A percentile compares a stretch with the other conserved stretches of the same genome.
Conservation (phyloP, 2,113 vertebrate species). For the Ophiodon elongatus region DNA sequence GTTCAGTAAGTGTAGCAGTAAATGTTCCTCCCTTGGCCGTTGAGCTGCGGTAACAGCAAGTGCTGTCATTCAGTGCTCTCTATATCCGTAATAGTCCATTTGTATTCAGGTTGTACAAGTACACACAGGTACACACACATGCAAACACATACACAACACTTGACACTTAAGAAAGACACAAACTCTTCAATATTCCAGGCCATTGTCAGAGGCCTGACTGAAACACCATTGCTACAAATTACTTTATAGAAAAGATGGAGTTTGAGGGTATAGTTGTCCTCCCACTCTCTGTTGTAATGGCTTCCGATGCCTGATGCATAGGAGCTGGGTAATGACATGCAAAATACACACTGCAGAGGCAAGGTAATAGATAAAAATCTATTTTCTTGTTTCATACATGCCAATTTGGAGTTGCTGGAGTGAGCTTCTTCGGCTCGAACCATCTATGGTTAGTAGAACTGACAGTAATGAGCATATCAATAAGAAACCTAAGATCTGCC, state of each 20-base stretch:
- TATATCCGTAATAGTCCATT: slow-evolving; percentile 57
- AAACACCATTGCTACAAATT: slow-evolving; percentile 55
- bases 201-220: slow-evolving; percentile 45
- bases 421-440: slow-evolving; percentile 42
- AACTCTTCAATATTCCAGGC: slow-evolving; percentile 48
- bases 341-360: slow-evolving; percentile 47
- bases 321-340: slow-evolving; percentile 62
- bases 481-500: slow-evolving; percentile 55
- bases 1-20: slow-evolving; percentile 23
- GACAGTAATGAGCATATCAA: slow-evolving; percentile 74
- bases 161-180: slow-evolving; percentile 47
- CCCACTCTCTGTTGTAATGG: slow-evolving; percentile 59
- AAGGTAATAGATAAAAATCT: slow-evolving; percentile 71
- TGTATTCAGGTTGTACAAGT: slow-evolving; percentile 37
- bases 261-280: slow-evolving; percentile 58
- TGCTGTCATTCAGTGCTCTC: slow-evolving; percentile 49
- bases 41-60: slow-evolving; percentile 51
- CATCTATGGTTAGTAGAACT: slow-evolving; percentile 29
- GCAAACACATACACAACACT: slow-evolving; percentile 20
- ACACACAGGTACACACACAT: slow-evolving; percentile 13
- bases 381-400: slow-evolving; percentile 61
- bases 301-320: slow-evolving; percentile 52
- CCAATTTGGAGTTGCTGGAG: slow-evolving; percentile 64
- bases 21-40: slow-evolving; percentile 50
- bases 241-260: slow-evolving; percentile 58